Conservation (phyloP, 2,888 invertebrate species). For the Agrypnus murinus region DNA sequence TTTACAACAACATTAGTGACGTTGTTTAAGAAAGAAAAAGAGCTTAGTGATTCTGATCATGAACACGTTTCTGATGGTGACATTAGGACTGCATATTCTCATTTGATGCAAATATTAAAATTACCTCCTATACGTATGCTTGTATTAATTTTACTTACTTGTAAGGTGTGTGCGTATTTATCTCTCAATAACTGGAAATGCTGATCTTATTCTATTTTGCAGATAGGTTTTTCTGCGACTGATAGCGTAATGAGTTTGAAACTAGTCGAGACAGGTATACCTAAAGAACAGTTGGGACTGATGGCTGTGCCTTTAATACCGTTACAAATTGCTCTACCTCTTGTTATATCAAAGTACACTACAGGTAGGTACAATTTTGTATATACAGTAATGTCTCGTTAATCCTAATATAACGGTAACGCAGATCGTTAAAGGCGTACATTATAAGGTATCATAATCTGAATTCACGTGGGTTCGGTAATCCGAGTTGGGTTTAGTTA, state of each 20-base stretch:
- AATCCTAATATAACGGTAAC: too few species aligned
- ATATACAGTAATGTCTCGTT: too few species aligned
- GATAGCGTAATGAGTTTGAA: conserved; percentile 97
- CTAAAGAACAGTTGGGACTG: conserved; percentile 94
- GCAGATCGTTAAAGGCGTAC: too few species aligned
- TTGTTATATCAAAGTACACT: conserved; percentile 81
- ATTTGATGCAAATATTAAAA: conserved; percentile 87
- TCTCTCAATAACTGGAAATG: background rate
- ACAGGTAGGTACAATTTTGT: conserved; percentile 60
- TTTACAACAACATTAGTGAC: conserved; percentile 92
- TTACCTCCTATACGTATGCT: conserved; percentile 88
- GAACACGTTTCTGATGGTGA: conserved; percentile 71
- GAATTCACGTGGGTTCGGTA: too few species aligned
- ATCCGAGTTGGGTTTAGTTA: too few species aligned
- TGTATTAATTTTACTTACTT: conserved; percentile 88
- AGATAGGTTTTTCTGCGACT: conserved; percentile 96
- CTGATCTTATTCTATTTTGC: background rate
- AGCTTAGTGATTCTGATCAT: conserved; percentile 69
- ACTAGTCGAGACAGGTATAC: conserved; percentile 96
- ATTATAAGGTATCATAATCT: too few species aligned
- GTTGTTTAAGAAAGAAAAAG: conserved; percentile 88
- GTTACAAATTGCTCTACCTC: conserved; percentile 90
- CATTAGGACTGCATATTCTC: conserved; percentile 84
- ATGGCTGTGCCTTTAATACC: conserved; percentile 96
- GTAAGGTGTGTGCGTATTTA: conserved; percentile 79